Percentiles rank a stretch among this genome's conserved stretches.
Conservation (phyloP, 2,888 invertebrate species). For the Synergus umbraculus region DNA sequence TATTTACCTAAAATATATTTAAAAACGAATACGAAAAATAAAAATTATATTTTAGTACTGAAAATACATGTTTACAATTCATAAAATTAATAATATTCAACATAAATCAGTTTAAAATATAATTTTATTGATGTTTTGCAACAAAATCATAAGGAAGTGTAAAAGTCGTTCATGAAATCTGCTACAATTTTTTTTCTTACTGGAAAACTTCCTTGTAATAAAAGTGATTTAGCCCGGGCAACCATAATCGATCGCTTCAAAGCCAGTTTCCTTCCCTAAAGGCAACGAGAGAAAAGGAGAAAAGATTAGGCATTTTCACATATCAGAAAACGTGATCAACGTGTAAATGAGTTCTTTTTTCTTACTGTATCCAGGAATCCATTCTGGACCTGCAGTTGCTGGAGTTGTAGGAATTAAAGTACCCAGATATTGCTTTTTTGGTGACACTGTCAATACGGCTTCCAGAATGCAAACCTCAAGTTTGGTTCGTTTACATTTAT, state of each 20-base stretch:
- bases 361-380: slow-evolving; percentile 81
- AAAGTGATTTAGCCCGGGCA: neutral
- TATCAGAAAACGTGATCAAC: neutral
- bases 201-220: neutral
- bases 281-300: neutral
- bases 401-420: slow-evolving; percentile 92
- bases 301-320: neutral
- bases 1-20: slow-evolving; percentile 7
- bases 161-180: neutral
- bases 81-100: too few relatives aligned
- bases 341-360: slow-evolving; percentile 18
- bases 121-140: too few relatives aligned
- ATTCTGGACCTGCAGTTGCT: slow-evolving; percentile 92
- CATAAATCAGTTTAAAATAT: too few relatives aligned
- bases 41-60: neutral
- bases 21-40: neutral
- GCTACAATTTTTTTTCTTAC: neutral
- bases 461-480: slow-evolving; percentile 91
- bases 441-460: slow-evolving; percentile 94
- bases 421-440: slow-evolving; percentile 93
- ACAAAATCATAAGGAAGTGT: neutral
- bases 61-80: neutral
- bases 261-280: neutral
- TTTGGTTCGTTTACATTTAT: slow-evolving; percentile 75
- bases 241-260: slow-evolving; percentile 36